Base-by-base conservation (phyloP, 2,888 invertebrate genomes). In the Lymantria monacha region DNA sequence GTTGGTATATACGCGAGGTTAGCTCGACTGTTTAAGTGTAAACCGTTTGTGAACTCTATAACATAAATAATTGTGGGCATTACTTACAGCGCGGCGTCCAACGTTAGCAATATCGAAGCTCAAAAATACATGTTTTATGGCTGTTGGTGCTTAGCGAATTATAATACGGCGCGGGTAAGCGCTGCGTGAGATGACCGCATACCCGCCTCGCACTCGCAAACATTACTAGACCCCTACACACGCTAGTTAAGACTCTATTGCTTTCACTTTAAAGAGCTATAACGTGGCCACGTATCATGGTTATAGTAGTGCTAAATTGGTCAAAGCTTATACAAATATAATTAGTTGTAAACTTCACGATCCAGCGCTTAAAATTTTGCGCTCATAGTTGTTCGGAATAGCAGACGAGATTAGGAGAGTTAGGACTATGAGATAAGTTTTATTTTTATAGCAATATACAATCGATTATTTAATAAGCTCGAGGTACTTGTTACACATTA, bases 291-390 rank as follows among this genome's bases (percentile, higher is more conserved):
- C 22, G n/a, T 37, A 37, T n/a, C 9, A 31, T 57, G 49, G 51
- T 52, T 22, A 41, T 30, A 48, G 47, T 37, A 44, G 41, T 57
- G 63, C 61, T 72, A 68, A 72, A 69, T 69, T 69, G 69, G 66
- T 59, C 58, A 62, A 40, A 69, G 64, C 63, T 70, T 74, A 70
- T 70, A 72, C 77, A 74, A 79, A 76, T 76, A 76, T 78, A 73
- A 75, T 78, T 74, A 73, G 73, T 74, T 70, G 64, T 66, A 68
- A 69, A 71, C 67, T 67, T 56, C 65, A 65, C 67, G 62, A 74
- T 65, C 56, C 61, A 61, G 64, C 22, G 22, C 22, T 22, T 22
- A 22, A 22, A 22, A 22, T 3, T 22, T 22, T 22, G 22, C 22
- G 2, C 5, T 3, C 5, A 22, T 22, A 22, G 22, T 22, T 22